Percentiles rank a stretch among this genome's conserved stretches.
Evolutionary conservation across 2,113 vertebrate genomes (phyloP).

Genomic region (Odontophorus gujanensis): DNA sequence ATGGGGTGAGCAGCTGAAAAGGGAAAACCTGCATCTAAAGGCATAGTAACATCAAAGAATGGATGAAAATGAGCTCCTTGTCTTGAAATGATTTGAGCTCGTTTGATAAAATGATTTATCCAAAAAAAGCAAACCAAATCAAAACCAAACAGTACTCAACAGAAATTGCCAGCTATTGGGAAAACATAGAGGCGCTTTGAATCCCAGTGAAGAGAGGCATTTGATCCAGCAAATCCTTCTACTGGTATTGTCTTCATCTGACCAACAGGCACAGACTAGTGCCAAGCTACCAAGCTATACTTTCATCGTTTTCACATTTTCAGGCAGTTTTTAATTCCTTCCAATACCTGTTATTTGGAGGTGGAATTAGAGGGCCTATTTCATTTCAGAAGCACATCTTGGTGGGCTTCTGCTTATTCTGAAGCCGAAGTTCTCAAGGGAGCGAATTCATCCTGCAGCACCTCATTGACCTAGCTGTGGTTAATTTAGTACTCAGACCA

Average conservation of each 20-base stretch:
- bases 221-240: background rate
- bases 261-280: background rate
- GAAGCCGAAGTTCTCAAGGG: background rate
- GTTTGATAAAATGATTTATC: background rate
- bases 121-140: rapidly evolving
- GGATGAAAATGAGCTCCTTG: background rate
- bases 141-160: background rate
- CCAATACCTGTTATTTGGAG: background rate
- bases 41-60: background rate
- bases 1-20: background rate
- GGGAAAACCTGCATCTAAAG: background rate
- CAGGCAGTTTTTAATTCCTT: background rate
- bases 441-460: background rate
- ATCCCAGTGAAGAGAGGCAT: rapidly evolving
- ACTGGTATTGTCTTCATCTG: background rate
- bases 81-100: background rate
- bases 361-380: rapidly evolving
- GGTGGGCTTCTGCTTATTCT: background rate
- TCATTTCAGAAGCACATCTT: background rate
- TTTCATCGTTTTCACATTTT: background rate
- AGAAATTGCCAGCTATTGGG: background rate
- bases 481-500: rapidly evolving
- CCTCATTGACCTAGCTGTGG: background rate
- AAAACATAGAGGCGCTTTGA: background rate
- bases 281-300: background rate